phyloP scores from a whole-genome alignment of 2,888 invertebrate species.

The Tenthredo notha region DNA sequence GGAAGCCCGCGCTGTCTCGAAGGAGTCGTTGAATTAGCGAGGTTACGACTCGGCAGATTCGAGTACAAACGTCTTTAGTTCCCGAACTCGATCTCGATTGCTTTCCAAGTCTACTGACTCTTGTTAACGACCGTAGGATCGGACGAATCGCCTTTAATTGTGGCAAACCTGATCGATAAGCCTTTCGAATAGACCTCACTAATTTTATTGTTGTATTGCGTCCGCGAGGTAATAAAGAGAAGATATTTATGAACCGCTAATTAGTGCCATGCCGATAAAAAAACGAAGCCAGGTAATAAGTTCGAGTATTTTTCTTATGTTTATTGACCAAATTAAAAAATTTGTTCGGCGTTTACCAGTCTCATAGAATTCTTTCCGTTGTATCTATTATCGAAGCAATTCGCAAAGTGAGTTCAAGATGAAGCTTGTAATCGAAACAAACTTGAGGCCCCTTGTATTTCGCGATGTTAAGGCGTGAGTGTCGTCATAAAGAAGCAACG shows the following conservation, averaged over 20 bases:
- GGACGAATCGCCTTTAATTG: conserved; percentile 35
- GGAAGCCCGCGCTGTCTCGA: not conserved
- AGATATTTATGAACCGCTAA: not conserved
- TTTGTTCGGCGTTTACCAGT: not conserved
- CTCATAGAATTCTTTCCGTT: not conserved
- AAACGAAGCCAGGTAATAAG: not conserved
- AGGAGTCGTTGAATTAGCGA: conserved; percentile 42
- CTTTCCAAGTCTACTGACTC: conserved; percentile 38
- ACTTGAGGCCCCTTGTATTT: not conserved
- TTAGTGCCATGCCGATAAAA: not conserved
- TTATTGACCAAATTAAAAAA: not conserved
- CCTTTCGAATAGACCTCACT: not conserved
- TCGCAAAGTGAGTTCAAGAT: not conserved
- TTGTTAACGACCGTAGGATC: conserved; percentile 42
- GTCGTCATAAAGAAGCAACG: not conserved
- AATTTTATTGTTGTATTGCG: not conserved
- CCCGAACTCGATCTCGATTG: conserved; percentile 28
- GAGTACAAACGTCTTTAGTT: conserved; percentile 39
- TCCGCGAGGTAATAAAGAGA: not conserved
- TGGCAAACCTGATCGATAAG: conserved; percentile 32
- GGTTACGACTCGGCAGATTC: conserved; percentile 39
- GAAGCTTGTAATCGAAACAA: conserved; percentile 10
- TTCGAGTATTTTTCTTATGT: not conserved
- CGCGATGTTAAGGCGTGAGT: not conserved
- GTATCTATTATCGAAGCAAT: not conserved